Evolutionary conservation across 2,888 invertebrate genomes (phyloP).

Genomic region (Archips xylosteana): DNA sequence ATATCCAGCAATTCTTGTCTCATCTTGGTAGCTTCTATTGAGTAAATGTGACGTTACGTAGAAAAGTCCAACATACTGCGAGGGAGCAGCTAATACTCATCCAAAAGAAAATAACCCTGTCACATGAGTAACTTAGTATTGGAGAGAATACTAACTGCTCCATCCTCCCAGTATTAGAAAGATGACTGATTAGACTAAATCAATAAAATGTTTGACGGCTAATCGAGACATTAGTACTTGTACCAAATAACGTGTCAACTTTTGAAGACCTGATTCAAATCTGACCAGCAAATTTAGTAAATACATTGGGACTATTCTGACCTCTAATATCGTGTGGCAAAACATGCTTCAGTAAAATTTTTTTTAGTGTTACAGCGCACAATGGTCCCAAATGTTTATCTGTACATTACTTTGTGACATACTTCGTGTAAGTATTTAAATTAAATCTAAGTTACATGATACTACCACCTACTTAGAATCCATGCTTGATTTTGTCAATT

Average conservation of each 20-base stretch:
- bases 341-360: slow-evolving; percentile 1
- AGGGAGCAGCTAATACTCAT: not conserved
- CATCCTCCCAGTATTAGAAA: not conserved
- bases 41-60: not conserved
- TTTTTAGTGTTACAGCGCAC: slow-evolving; percentile 10
- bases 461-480: slow-evolving; percentile 39
- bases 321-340: slow-evolving; percentile 9
- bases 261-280: not conserved
- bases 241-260: not conserved
- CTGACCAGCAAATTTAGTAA: slow-evolving; percentile 35
- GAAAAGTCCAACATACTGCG: not conserved
- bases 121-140: not conserved
- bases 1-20: not conserved
- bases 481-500: slow-evolving; percentile 29
- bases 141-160: not conserved
- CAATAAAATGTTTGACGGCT: not conserved
- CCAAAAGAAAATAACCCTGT: not conserved
- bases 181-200: not conserved
- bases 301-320: slow-evolving; percentile 25
- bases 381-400: slow-evolving; percentile 31
- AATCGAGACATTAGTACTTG: not conserved
- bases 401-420: slow-evolving; percentile 28
- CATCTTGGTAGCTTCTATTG: not conserved
- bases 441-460: slow-evolving; percentile 19
- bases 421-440: slow-evolving; percentile 21